Evolutionary conservation across 2,113 vertebrate species (phyloP), one percentile per base, ranked within the genome.

Genomic region (Tragulus kanchil): DNA sequence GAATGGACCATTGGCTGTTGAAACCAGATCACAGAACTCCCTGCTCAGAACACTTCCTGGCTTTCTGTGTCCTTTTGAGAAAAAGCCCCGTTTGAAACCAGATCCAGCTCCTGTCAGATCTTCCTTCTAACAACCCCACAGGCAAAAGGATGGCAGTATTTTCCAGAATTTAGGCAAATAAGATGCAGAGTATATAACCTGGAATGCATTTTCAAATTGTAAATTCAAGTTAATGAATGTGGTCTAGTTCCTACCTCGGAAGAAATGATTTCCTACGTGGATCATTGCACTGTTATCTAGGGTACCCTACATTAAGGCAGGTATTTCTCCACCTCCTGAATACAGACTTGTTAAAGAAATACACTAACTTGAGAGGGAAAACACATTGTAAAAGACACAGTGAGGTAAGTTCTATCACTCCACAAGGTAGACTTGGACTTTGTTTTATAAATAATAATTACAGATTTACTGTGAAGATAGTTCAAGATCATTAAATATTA

Each of bases 1-100:
- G 16, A 4, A 42, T 15, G 45, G 1, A 1, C 6, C 31, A 28
- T 15, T 14, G 23, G 17, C 7, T 19, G 0, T 1, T 42, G 36
- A 21, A 36, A 6, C 26, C 10, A 31, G 50, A 7, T 25, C 58
- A 0, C 23, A 1, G 25, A 15, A 3, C 52, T 12, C 9, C 7
- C 1, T 12, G 13, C 69, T 58, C 16, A 5, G 17, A 25, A 36
- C 6, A 2, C 3, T 67, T 19, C 14, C 0, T 42, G 54, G 36
- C 54, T 79, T 58, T 19, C 92, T 14, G 3, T 71, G 8, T 23
- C n/a, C 26, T 48, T 10, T 73, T 59, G 26, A 69, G 45, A 3
- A 26, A 78, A 88, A 78, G 67, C 21, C 67, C n/a, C n/a, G n/a
- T n/a, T n/a, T n/a, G n/a, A n/a, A n/a, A n/a, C n/a, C n/a, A n/a